Conservation (phyloP, 2,888 invertebrate genomes). For the Limnephilus lunatus region DNA sequence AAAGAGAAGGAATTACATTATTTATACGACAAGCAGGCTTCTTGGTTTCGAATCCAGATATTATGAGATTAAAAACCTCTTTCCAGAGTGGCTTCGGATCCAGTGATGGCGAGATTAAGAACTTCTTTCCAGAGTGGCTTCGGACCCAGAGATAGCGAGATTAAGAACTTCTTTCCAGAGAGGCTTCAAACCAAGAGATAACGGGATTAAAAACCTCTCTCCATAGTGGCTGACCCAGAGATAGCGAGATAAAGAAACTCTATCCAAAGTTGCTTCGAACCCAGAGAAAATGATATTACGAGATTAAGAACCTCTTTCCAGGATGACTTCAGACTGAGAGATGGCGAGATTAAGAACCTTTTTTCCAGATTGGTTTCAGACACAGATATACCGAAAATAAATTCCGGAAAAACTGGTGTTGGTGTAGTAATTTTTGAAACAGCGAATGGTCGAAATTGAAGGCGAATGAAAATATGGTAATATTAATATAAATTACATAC, state of each 20-base stretch:
- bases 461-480: background rate
- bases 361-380: too few relatives aligned
- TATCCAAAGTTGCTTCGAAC: background rate
- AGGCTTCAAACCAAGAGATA: too few relatives aligned
- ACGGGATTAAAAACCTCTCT: too few relatives aligned
- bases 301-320: too few relatives aligned
- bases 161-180: background rate
- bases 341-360: too few relatives aligned
- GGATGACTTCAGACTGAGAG: too few relatives aligned
- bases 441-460: background rate
- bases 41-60: background rate
- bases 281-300: too few relatives aligned
- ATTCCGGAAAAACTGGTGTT: too few relatives aligned
- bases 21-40: background rate
- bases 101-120: too few relatives aligned
- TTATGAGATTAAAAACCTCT: background rate
- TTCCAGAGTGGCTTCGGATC: background rate
- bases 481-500: too few relatives aligned
- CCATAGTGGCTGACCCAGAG: background rate
- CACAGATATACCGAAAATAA: too few relatives aligned
- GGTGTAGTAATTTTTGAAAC: too few relatives aligned
- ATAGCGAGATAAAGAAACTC: background rate
- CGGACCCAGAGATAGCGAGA: background rate
- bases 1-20: background rate
- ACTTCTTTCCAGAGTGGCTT: background rate